Evolutionary conservation across 2,888 invertebrate species (phyloP), one percentile per base, ranked within the genome.

Genomic region (Synergus itoensis): DNA sequence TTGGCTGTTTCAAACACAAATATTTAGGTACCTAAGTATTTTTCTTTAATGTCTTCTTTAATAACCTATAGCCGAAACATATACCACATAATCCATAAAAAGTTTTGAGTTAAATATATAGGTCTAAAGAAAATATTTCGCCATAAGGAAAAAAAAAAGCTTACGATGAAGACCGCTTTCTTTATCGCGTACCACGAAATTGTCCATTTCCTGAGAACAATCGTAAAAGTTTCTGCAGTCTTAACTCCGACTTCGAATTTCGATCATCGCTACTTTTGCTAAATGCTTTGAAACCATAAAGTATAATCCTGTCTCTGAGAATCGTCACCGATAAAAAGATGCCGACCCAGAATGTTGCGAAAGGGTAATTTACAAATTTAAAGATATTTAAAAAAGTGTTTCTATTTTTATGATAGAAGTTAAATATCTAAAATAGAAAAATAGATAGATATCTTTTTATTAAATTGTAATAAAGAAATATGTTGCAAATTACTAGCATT

Each of bases 161-260:
- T 60, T 3, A 60, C 18, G 36, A 64, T 64, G 60, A 60, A 60
- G 36, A 41, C 36, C 16, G 64, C 64, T 64, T 64, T 64, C 63
- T 63, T 64, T 64, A 64, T 64, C 64, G 60, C n/a, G 60, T 60
- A 60, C 21, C 21, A 21, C 60, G 18, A 21, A 60, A 60, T 60
- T 21, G 4, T 64, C 16, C 64, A n/a, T 64, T 64, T 41, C 40
- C 28, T 36, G 64, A 64, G 16, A 64, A 64, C 64, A 64, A 64
- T 64, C 64, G 40, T n/a, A 8, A 16, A 64, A 36, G n/a, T 64
- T 64, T 64, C 36, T 64, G 14, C 40, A 5, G 16, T 40, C 64
- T 64, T n/a, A 0, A 57, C 18, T 16, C 57, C 3, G 21, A 18
- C 60, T 28, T 28, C 28, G 28, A 28, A 28, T 18, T 60, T 60